These are phyloP conservation scores for Holothuria leucospilota DNA, from an alignment of 53 echinoderm and acorn worm species.

Conservation along the genomic window DNA sequence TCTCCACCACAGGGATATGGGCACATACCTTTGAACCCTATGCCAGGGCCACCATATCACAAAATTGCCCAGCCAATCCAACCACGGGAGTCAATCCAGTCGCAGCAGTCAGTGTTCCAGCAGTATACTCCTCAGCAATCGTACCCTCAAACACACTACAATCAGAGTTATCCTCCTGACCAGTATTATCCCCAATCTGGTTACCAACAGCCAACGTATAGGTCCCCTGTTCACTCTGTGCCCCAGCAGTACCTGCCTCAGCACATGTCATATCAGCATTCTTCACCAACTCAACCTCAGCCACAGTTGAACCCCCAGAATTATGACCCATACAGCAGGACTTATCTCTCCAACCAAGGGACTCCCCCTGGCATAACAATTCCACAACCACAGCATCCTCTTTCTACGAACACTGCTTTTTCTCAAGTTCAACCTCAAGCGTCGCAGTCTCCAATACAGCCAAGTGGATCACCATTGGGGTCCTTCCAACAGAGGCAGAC, in stretches of 20 bases:
- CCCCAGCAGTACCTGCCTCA: slow-evolving; percentile 73
- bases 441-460: slow-evolving; percentile 26
- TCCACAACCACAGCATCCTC: slow-evolving; percentile 36
- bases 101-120: slow-evolving; percentile 77
- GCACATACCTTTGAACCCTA: slow-evolving; percentile 93
- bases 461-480: slow-evolving; percentile 9
- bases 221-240: slow-evolving; percentile 46
- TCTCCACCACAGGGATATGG: slow-evolving; percentile 69
- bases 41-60: slow-evolving; percentile 88
- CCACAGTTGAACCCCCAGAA: slow-evolving; percentile 72
- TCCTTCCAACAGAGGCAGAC: slow-evolving; percentile 42
- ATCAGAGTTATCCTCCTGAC: slow-evolving; percentile 76
- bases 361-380: slow-evolving; percentile 49
- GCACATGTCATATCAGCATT: slow-evolving; percentile 70
- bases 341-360: slow-evolving; percentile 32
- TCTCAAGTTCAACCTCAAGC: slow-evolving; percentile 43
- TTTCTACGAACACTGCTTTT: slow-evolving; percentile 44
- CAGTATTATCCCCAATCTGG: slow-evolving; percentile 75
- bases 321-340: slow-evolving; percentile 49
- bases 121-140: slow-evolving; percentile 63
- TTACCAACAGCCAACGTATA: slow-evolving; percentile 59
- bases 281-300: slow-evolving; percentile 59
- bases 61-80: slow-evolving; percentile 97
- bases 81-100: slow-evolving; percentile 66
- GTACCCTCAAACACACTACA: slow-evolving; percentile 53